Evolutionary conservation across 2,888 invertebrate genomes (phyloP).

Genomic region (Cantharis flavilabris): DNA sequence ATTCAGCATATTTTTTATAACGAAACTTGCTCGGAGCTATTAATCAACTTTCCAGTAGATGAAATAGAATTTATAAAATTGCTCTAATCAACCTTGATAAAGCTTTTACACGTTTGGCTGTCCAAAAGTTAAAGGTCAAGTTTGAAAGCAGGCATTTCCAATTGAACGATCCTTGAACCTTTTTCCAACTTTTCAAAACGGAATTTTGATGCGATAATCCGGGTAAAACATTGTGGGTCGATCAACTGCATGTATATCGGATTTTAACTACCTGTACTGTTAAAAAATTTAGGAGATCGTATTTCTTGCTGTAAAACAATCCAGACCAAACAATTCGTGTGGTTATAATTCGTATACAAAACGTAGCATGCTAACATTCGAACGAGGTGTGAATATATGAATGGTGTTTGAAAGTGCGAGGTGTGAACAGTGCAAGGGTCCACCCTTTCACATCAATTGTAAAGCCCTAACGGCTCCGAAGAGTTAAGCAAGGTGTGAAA

Average conservation of each 20-base stretch:
- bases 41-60: too few species aligned
- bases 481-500: constrained; percentile 38
- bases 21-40: too few species aligned
- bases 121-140: background rate
- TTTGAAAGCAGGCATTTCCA: background rate
- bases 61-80: background rate
- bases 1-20: too few species aligned
- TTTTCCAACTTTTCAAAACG: background rate
- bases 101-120: background rate
- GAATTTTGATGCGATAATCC: background rate
- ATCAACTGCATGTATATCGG: background rate
- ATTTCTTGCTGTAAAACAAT: constrained; percentile 36
- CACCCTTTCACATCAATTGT: constrained; percentile 32
- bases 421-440: constrained; percentile 34
- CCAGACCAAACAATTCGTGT: constrained; percentile 33
- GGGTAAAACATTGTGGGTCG: background rate
- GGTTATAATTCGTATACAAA: constrained; percentile 26
- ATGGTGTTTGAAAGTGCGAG: constrained; percentile 33
- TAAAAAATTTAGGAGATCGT: constrained; percentile 25
- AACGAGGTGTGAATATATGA: constrained; percentile 34
- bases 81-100: background rate
- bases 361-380: constrained; percentile 28
- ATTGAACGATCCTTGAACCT: background rate
- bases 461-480: constrained; percentile 26
- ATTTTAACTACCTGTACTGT: constrained; percentile 9